Conservation (phyloP, 1,140 invertebrate species). For the Ips typographus region DNA sequence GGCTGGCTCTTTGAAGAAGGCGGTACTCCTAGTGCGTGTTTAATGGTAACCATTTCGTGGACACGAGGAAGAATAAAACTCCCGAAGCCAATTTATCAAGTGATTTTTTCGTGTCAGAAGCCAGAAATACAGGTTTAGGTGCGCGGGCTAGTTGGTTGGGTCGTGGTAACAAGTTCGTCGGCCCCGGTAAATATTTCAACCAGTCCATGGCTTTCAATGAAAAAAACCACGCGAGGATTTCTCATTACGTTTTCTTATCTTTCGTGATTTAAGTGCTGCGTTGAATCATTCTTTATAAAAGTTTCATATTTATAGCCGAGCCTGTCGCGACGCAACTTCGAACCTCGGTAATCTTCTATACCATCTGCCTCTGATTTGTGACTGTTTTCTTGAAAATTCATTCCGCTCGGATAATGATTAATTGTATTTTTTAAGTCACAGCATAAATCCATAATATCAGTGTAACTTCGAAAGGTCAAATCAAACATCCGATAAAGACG, state of each 20-base stretch:
- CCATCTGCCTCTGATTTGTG: background rate
- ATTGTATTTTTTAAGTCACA: too few species aligned
- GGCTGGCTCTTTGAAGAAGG: too few species aligned
- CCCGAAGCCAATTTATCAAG: conserved; percentile 9
- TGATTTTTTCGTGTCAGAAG: conserved; percentile 23
- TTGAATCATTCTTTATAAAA: conserved; percentile 7
- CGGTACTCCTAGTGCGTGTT: too few species aligned
- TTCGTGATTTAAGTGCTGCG: conserved; percentile 18
- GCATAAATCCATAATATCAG: too few species aligned
- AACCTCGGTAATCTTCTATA: background rate
- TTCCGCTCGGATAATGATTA: too few species aligned
- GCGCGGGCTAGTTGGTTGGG: conserved; percentile 10
- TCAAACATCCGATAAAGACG: too few species aligned
- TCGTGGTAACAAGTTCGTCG: conserved; percentile 28
- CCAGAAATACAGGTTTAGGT: conserved; percentile 32
- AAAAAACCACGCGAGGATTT: conserved; percentile 20
- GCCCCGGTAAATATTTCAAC: conserved; percentile 32
- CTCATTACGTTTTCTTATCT: conserved; percentile 26
- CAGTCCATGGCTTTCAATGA: conserved; percentile 16
- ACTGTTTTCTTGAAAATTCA: too few species aligned
- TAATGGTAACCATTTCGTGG: background rate
- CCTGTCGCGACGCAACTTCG: background rate
- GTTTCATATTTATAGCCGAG: conserved; percentile 3
- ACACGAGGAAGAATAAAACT: background rate
- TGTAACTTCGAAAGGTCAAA: too few species aligned